These are phyloP conservation scores for Macropus fuliginosus DNA, from an alignment of 2,797 vertebrate genomes.

Conservation along the genomic window DNA sequence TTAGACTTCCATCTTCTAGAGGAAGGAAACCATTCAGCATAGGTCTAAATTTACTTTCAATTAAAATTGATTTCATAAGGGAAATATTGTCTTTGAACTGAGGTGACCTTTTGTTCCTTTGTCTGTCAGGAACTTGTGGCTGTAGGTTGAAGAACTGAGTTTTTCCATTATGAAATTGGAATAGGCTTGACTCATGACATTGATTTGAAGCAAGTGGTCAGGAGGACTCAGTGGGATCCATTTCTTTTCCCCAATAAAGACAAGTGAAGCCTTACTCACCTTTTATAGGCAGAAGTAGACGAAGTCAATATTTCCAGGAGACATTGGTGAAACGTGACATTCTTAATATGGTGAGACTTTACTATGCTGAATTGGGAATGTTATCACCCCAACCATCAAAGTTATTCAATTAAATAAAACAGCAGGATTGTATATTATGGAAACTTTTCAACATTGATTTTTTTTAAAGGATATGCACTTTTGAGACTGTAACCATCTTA, in stretches of 20 bases:
- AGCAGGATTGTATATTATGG: neutral
- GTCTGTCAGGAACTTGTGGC: slow-evolving; percentile 53
- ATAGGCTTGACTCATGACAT: slow-evolving; percentile 53
- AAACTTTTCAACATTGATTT: neutral
- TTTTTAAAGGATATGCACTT: no score
- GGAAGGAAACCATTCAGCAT: slow-evolving; percentile 78
- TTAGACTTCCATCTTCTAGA: slow-evolving; percentile 63
- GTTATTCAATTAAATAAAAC: neutral
- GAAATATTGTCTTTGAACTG: slow-evolving; percentile 70
- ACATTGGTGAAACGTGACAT: neutral
- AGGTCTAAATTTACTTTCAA: slow-evolving; percentile 75
- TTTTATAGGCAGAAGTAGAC: neutral
- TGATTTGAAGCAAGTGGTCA: slow-evolving; percentile 63
- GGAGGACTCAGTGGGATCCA: slow-evolving; percentile 33
- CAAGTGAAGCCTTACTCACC: slow-evolving; percentile 22
- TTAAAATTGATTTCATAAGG: slow-evolving; percentile 64
- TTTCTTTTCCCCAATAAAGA: slow-evolving; percentile 55
- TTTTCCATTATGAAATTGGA: slow-evolving; percentile 62
- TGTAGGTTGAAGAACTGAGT: neutral
- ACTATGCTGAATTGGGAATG: neutral
- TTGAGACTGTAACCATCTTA: neutral
- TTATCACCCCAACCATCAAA: neutral
- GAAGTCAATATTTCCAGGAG: neutral
- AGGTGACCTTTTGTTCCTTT: slow-evolving; percentile 55
- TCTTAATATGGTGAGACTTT: neutral